Evolutionary conservation across 1,140 invertebrate species (phyloP).

Genomic region (Callitettix versicolor): DNA sequence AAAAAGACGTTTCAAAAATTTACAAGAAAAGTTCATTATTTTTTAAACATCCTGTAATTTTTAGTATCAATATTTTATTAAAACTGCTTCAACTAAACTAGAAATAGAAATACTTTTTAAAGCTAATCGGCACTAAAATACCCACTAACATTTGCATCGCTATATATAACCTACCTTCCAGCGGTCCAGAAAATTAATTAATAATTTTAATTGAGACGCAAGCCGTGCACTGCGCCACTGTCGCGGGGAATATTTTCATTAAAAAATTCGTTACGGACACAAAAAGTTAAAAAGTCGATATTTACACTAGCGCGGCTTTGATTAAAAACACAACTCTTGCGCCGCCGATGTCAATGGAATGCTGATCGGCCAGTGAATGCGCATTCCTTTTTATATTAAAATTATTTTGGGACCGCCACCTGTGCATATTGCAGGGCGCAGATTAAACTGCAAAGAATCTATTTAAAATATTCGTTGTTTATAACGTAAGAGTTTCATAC

Average conservation of each 20-base stretch:
- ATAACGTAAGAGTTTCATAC: no score
- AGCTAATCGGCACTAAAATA: no score
- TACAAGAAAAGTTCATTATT: no score
- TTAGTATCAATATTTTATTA: no score
- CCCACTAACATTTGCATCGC: no score
- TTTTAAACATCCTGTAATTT: no score
- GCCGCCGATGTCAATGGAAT: not conserved
- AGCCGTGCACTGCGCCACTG: not conserved
- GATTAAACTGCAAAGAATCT: no score
- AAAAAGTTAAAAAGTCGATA: constrained; percentile 2
- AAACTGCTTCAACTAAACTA: no score
- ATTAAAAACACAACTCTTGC: constrained; percentile 14
- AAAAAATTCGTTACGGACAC: constrained; percentile 16
- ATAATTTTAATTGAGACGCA: constrained; percentile 1
- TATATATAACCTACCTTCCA: not conserved
- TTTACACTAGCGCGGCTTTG: not conserved
- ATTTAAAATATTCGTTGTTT: no score
- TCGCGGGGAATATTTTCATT: constrained; percentile 15
- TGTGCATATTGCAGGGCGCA: no score
- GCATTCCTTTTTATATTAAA: constrained; percentile 14
- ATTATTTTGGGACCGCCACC: not conserved
- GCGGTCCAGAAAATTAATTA: constrained; percentile 14
- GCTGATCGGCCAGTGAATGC: constrained; percentile 5
- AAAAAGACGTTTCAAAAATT: no score
- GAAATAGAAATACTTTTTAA: no score